These are phyloP conservation scores for Merops nubicus DNA, from an alignment of 2,113 vertebrate species.

Conservation along the genomic window DNA sequence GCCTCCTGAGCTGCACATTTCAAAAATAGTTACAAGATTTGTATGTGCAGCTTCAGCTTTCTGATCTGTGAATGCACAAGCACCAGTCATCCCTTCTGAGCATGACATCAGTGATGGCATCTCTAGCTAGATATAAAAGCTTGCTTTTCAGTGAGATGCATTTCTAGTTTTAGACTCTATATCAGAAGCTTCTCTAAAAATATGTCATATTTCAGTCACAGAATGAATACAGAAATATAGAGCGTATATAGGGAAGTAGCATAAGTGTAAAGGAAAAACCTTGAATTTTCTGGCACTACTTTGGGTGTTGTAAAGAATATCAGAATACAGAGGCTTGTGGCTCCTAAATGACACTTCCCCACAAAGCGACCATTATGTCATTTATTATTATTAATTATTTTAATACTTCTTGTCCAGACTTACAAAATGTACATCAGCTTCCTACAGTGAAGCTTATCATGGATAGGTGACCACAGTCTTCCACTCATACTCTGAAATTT, in stretches of 20 bases:
- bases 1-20: neutral
- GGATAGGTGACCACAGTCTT: neutral
- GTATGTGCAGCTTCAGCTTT: neutral
- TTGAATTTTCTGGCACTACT: neutral
- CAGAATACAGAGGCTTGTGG: neutral
- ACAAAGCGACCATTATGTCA: neutral
- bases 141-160: constrained; percentile 15
- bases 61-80: neutral
- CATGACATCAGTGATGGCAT: neutral
- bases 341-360: neutral
- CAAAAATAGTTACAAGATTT: neutral
- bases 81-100: neutral
- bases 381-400: neutral
- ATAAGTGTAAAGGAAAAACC: neutral
- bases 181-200: constrained; percentile 34
- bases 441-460: neutral
- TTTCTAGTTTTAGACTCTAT: constrained; percentile 43
- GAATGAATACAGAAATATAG: neutral
- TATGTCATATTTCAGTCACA: neutral
- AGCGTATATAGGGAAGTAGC: neutral
- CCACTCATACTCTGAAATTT: neutral
- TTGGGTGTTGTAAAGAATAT: neutral
- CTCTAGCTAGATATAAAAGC: constrained; percentile 15
- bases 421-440: neutral
- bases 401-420: neutral